A percentile compares a stretch with the other conserved stretches of the same genome.
phyloP scores from a whole-genome alignment of 2,113 vertebrate genomes.

The Dromaius novaehollandiae region DNA sequence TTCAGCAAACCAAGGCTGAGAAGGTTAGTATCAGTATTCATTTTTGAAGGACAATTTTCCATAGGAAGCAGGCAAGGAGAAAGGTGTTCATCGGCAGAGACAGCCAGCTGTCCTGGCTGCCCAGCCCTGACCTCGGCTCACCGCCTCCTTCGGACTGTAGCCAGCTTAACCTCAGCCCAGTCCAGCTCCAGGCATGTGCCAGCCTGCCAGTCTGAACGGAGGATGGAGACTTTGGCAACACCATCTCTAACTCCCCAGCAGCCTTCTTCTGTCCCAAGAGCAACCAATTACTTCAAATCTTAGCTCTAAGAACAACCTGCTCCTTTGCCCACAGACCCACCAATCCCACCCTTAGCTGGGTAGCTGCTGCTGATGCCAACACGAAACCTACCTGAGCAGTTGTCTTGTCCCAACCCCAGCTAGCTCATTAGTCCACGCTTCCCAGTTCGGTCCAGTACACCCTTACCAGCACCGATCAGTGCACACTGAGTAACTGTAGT shows the following conservation, averaged over 20 bases:
- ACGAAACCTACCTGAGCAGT: neutral
- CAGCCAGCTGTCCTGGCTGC: rapidly evolving
- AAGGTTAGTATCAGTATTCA: neutral
- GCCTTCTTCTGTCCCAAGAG: neutral
- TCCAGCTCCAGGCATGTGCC: too few species aligned
- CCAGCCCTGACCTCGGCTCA: neutral
- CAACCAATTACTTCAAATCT: neutral
- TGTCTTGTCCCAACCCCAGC: neutral
- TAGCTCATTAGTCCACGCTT: neutral
- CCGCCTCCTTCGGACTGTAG: neutral
- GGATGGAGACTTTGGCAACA: neutral
- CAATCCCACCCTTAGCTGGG: neutral
- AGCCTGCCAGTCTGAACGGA: neutral
- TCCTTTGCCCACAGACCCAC: neutral
- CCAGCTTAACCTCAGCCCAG: neutral
- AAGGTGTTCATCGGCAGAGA: neutral
- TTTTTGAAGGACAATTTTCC: neutral
- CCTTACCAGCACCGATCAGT: neutral
- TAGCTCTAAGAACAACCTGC: neutral
- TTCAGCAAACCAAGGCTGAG: neutral
- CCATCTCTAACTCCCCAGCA: neutral
- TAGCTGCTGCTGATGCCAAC: neutral
- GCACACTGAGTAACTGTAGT: neutral
- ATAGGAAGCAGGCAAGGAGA: neutral
- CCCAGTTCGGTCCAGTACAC: neutral